These are phyloP conservation scores for Enteromius anoplus DNA, from an alignment of 2,797 vertebrate genomes.

Conservation along the genomic window DNA sequence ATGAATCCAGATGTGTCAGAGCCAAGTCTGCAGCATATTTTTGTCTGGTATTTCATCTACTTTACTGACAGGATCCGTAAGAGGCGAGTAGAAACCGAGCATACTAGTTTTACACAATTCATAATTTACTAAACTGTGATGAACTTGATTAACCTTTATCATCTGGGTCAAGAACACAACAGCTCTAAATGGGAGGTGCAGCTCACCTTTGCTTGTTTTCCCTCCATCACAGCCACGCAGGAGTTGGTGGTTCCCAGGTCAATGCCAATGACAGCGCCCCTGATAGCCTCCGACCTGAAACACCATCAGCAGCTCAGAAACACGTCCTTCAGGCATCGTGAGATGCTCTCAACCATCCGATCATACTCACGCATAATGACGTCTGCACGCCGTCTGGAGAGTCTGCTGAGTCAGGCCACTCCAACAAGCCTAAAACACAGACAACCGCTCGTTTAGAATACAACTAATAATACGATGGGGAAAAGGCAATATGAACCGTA, in stretches of 20 bases:
- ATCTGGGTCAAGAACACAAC: background rate
- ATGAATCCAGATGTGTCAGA: background rate
- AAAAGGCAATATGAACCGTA: background rate
- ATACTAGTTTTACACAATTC: background rate
- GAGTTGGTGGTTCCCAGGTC: constrained; percentile 98
- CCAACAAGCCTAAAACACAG: constrained; percentile 80
- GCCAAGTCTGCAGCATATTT: too few species aligned
- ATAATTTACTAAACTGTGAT: too few species aligned
- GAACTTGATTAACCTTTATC: too few species aligned
- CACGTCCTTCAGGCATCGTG: too few species aligned
- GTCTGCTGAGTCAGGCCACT: constrained; percentile 82
- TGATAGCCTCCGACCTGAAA: constrained; percentile 93
- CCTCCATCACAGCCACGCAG: constrained; percentile 98
- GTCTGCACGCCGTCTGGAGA: constrained; percentile 79
- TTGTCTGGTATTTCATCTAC: background rate
- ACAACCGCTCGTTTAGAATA: background rate
- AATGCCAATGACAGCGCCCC: constrained; percentile 94
- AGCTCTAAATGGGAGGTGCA: background rate
- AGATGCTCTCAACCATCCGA: too few species aligned
- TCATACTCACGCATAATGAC: constrained; percentile 90
- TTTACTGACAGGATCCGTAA: background rate
- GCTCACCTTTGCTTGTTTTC: constrained; percentile 94
- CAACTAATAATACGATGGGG: background rate
- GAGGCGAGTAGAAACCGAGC: background rate
- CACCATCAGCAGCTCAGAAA: background rate